Conservation (phyloP, 2,113 vertebrate species). For the Entelurus aequoreus region DNA sequence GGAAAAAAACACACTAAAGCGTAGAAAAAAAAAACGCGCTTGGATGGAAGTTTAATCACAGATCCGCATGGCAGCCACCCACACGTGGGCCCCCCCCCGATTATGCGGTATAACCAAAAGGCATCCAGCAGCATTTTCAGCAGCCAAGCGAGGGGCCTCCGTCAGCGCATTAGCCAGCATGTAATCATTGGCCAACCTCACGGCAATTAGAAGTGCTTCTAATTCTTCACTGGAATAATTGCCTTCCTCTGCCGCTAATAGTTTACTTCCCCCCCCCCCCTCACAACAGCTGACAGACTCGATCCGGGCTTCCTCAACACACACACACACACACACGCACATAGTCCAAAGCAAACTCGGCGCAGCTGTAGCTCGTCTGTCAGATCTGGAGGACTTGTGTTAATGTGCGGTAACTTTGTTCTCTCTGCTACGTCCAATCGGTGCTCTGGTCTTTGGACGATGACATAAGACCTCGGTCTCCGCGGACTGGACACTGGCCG, state of each 20-base stretch:
- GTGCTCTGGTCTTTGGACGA: no score
- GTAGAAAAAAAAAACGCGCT: constrained; percentile 19
- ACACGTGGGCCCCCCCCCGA: constrained; percentile 45
- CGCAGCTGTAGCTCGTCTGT: constrained; percentile 55
- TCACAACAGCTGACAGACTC: constrained; percentile 58
- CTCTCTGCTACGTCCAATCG: no score
- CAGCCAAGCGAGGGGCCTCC: constrained; percentile 64
- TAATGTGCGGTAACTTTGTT: no score
- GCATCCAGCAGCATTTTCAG: constrained; percentile 62
- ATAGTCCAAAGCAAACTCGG: constrained; percentile 13
- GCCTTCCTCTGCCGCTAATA: constrained; percentile 62
- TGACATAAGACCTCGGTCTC: no score
- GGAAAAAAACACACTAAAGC: constrained; percentile 44
- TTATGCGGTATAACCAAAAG: constrained; percentile 64
- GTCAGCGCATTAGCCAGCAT: constrained; percentile 68
- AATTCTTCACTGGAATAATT: constrained; percentile 63
- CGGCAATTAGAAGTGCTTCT: constrained; percentile 69
- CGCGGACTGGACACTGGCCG: no score
- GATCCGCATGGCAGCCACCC: constrained; percentile 38
- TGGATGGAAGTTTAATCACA: constrained; percentile 42
- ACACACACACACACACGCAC: constrained; percentile 23
- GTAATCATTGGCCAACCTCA: constrained; percentile 73
- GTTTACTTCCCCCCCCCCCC: constrained; percentile 55
- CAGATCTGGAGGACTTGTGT: constrained; percentile 20
- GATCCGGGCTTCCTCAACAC: constrained; percentile 36